Percentiles rank a stretch among this genome's conserved stretches.
These are phyloP conservation scores for Sarcoramphus papa DNA, from an alignment of 2,797 vertebrate species.

Conservation along the genomic window DNA sequence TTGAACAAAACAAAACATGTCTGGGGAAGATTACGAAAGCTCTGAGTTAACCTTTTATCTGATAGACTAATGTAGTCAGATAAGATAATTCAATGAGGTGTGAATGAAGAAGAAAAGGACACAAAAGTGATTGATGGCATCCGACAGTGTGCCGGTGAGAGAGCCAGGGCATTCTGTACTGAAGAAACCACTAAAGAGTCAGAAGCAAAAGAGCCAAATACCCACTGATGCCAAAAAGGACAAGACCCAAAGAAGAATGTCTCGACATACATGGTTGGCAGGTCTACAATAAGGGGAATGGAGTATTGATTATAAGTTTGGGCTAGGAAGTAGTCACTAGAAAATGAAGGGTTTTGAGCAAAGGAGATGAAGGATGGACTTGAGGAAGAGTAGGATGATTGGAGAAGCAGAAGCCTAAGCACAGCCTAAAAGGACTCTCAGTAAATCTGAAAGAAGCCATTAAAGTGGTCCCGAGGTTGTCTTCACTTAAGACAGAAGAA, in stretches of 20 bases:
- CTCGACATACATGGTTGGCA: neutral
- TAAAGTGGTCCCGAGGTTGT: neutral
- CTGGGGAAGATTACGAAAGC: neutral
- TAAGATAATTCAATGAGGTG: neutral
- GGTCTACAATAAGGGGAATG: neutral
- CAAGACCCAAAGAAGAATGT: neutral
- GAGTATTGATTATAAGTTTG: neutral
- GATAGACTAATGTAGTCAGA: slow-evolving; percentile 2
- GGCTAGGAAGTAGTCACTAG: neutral
- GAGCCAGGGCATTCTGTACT: neutral
- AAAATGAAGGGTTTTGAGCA: neutral
- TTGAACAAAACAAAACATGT: neutral
- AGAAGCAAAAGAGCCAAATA: neutral
- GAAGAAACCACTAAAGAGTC: neutral
- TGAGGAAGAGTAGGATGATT: neutral
- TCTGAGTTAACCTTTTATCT: slow-evolving; percentile 1
- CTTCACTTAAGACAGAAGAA: neutral
- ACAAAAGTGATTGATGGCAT: neutral
- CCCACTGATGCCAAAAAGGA: neutral
- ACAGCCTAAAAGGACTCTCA: neutral
- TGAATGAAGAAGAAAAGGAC: slow-evolving; percentile 8
- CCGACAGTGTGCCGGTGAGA: neutral
- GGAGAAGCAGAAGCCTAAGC: neutral
- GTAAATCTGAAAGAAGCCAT: neutral
- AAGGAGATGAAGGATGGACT: neutral